Percentiles rank a stretch among this genome's conserved stretches.
Evolutionary conservation across 2,113 vertebrate species (phyloP).

Genomic region (Tachuris rubrigastra): DNA sequence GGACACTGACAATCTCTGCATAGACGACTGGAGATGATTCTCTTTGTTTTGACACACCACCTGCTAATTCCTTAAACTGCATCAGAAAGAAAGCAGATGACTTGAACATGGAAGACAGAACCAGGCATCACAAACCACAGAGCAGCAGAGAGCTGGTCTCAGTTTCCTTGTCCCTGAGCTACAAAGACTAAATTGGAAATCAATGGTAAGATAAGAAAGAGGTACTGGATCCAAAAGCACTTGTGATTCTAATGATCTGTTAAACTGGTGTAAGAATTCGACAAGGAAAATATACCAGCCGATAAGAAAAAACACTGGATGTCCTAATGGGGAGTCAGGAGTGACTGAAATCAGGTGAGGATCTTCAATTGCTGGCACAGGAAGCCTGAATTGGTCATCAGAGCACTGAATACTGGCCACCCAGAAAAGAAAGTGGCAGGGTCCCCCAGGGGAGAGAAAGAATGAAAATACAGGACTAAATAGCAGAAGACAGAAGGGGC

Average conservation of each 20-base stretch:
- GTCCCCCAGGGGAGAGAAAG: background rate
- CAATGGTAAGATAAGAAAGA: background rate
- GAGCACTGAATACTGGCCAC: background rate
- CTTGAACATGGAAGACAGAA: background rate
- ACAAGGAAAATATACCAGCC: background rate
- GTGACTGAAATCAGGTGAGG: background rate
- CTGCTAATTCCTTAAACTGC: background rate
- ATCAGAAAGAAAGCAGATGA: background rate
- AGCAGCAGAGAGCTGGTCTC: background rate
- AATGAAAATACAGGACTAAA: background rate
- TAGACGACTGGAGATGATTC: background rate
- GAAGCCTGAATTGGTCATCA: background rate
- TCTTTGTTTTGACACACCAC: background rate
- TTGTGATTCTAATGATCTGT: background rate
- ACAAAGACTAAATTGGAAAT: background rate
- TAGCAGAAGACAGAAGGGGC: background rate
- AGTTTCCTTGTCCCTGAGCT: background rate
- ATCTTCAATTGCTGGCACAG: background rate
- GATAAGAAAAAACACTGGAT: background rate
- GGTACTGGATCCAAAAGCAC: background rate
- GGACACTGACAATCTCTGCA: background rate
- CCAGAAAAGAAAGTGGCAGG: background rate
- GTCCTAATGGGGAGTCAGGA: background rate
- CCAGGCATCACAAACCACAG: background rate
- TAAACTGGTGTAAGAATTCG: background rate